Base-by-base conservation (phyloP, 2,113 vertebrate genomes). In the Chamaetylas fuelleborni region DNA sequence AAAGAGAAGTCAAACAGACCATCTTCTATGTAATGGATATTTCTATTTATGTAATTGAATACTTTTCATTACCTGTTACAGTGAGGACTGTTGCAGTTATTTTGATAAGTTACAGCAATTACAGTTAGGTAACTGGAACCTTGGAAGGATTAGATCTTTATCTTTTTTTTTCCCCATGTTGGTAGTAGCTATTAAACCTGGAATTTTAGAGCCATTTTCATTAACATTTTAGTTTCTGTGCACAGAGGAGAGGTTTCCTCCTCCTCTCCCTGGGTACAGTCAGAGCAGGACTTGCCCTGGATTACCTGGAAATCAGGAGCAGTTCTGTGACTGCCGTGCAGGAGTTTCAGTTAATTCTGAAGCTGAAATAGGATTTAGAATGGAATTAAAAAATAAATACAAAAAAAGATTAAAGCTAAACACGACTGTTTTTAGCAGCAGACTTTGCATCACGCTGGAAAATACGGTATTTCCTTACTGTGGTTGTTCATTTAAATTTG, bases 401-500 rank as follows among this genome's bases (percentile, higher is more conserved):
- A 23, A 70, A 31, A 45, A 67, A 66, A 50, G 5, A 61, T 70
- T n/a, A 42, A 57, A 36, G 66, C 56, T 51, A 38, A 85, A 58
- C 33, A 3, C 1, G 33, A 8, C 47, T 74, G 50, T 47, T 90
- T 87, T 66, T 62, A 81, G 51, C 66, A 74, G 87, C 42, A 85
- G 71, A 47, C 47, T 85, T 76, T 64, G 67, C 42, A 20, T 23
- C 45, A 45, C 43, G 6, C 23, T 80, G 65, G 81, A 80, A 94
- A 74, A 86, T 14, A 23, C 2, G 61, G 45, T n/a, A 61, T 94
- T 93, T 82, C 62, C 66, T 88, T 82, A 10, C 54, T 82, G 90
- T 40, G 90, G 85, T 61, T 17, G 79, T 86, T 96, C 79, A 78
- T 94, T 93, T 78, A 34, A 70, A 70, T 94, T 73, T 90, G 78